A percentile compares a stretch with the other conserved stretches of the same genome.
phyloP scores from a whole-genome alignment of 2,113 vertebrate genomes.

The Tychaedon coryphoeus region DNA sequence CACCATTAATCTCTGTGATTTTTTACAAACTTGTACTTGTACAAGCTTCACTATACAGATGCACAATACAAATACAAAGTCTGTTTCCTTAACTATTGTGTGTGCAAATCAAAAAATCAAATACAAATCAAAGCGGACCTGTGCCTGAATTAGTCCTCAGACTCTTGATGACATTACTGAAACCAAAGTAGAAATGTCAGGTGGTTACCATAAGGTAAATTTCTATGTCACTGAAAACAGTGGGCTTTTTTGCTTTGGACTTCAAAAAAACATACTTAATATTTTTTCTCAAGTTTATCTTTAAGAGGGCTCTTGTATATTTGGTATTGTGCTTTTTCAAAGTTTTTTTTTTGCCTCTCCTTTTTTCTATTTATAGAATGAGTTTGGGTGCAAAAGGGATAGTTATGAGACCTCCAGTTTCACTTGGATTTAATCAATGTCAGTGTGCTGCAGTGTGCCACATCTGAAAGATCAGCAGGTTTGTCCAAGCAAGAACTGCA shows the following conservation, averaged over 20 bases:
- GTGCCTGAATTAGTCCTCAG: not conserved
- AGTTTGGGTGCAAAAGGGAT: not conserved
- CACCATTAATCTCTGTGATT: not conserved
- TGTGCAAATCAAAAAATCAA: not conserved
- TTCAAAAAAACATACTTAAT: not conserved
- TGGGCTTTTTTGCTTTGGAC: not conserved
- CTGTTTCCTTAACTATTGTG: not conserved
- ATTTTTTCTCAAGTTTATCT: not conserved
- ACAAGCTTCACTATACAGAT: not conserved
- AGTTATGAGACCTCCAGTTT: not conserved
- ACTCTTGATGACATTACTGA: not conserved
- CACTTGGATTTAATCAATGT: not conserved
- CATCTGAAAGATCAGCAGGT: not conserved
- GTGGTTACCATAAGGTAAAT: not conserved
- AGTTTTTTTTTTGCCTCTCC: not conserved
- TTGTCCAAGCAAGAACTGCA: not conserved
- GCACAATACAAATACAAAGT: not conserved
- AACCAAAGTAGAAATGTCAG: not conserved
- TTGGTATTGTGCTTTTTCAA: not conserved
- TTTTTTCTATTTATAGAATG: not conserved
- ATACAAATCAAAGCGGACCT: not conserved
- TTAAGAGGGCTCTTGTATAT: not conserved
- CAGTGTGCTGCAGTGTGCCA: not conserved
- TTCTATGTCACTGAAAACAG: not conserved
- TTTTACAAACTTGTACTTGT: not conserved